phyloP scores from a whole-genome alignment of 2,113 vertebrate species.

The Cyanistes caeruleus region DNA sequence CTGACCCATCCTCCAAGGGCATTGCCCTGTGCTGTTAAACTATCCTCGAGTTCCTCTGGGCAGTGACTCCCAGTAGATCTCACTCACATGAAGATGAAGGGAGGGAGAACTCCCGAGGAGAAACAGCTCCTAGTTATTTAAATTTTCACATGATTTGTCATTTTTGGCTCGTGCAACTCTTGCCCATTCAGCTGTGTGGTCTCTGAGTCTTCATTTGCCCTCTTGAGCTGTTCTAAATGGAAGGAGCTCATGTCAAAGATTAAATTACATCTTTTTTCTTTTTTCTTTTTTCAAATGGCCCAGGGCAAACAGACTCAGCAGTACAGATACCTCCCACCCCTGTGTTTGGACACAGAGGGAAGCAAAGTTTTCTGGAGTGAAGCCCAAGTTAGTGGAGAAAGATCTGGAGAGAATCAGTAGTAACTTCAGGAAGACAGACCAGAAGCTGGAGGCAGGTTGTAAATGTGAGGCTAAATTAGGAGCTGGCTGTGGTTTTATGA shows the following conservation, averaged over 20 bases:
- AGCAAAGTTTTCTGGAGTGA: not conserved
- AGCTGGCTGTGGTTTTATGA: not conserved
- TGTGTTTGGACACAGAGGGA: not conserved
- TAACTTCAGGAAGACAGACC: not conserved
- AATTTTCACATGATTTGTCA: not conserved
- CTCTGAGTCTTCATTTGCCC: not conserved
- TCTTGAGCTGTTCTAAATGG: not conserved
- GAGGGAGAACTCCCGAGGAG: not conserved
- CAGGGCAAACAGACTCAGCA: not conserved
- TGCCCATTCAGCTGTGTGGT: not conserved
- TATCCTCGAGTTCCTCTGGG: not conserved
- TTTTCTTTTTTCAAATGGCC: not conserved
- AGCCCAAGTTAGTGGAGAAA: not conserved
- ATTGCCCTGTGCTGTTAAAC: not conserved
- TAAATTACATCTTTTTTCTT: not conserved
- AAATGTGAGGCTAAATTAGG: not conserved
- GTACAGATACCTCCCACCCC: rapidly evolving
- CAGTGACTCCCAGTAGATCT: not conserved
- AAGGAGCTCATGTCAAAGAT: not conserved
- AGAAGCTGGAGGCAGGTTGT: not conserved
- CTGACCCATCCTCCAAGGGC: not conserved
- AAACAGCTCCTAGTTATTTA: not conserved
- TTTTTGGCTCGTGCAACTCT: not conserved
- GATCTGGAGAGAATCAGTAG: not conserved
- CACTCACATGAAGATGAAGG: not conserved